Evolutionary conservation across 2,888 invertebrate species (phyloP).

Genomic region (Caenorhabditis sp.): DNA sequence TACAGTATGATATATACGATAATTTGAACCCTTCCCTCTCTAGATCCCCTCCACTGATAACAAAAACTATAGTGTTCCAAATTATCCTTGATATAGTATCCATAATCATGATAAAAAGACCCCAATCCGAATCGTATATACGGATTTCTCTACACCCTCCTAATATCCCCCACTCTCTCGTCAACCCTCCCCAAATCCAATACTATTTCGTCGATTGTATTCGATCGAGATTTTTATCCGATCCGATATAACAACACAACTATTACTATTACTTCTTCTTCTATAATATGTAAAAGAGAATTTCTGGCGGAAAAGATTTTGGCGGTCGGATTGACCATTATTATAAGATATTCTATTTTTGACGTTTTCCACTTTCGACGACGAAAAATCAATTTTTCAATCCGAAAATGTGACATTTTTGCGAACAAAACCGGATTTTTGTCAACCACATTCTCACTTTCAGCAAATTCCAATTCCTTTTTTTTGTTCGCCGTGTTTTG

Average conservation of each 20-base stretch:
- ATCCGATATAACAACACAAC: not conserved
- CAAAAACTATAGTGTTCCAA: no score
- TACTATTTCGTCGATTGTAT: not conserved
- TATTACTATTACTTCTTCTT: not conserved
- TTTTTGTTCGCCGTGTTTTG: not conserved
- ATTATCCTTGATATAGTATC: no score
- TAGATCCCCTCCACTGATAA: no score
- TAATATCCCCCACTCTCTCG: not conserved
- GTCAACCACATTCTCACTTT: not conserved
- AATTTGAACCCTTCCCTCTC: no score
- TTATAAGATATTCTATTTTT: no score
- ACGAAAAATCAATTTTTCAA: not conserved
- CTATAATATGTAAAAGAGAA: no score
- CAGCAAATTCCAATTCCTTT: not conserved
- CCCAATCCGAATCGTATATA: not conserved
- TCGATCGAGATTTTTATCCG: not conserved
- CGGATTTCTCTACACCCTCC: not conserved
- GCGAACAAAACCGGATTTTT: not conserved
- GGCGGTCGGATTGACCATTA: no score
- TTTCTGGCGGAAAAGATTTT: no score
- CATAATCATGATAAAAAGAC: no score
- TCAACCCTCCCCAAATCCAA: not conserved
- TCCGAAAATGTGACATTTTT: not conserved
- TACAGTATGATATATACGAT: no score
- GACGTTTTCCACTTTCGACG: no score